Base-by-base conservation (phyloP, 2,888 invertebrate species). In the Rhogogaster chlorosoma region DNA sequence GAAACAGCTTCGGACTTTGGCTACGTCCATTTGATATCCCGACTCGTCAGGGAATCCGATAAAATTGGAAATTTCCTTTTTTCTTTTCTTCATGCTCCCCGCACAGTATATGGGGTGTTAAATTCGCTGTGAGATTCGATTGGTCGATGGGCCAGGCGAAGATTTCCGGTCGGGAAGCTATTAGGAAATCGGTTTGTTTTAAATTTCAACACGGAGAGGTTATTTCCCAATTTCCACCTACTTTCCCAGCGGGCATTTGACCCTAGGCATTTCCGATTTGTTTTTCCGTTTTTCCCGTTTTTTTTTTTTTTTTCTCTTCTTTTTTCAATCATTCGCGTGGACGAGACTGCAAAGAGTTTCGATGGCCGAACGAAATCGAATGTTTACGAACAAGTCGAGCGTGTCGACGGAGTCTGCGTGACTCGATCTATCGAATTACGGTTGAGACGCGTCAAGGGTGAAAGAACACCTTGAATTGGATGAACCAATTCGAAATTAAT, bases 111-210 rank as follows among this genome's bases (percentile, higher is more conserved):
- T 53, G 53, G 91, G 92, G 92, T 93, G 93, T 93, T 92, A 93
- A 93, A 93, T 93, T 92, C 91, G 86, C 91, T 92, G 93, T 93
- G 93, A 93, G 93, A 93, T 93, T 93, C 93, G 92, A 92, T 93
- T 93, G 92, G 91, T 88, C 88, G 90, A 87, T 89, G 90, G 86
- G 87, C 87, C 89, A 87, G 87, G 88, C 88, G 86, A 86, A 89
- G 89, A 92, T 93, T 92, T 93, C 92, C 93, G 89, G 90, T 87
- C 89, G 91, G 91, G 91, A 91, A 91, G 89, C 88, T 88, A 85
- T 84, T 84, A 57, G 42, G 53, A 83, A 84, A 84, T 75, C 84
- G 85, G 84, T 85, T 80, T 86, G 80, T 86, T 86, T 85, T 84
- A 85, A 87, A 87, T 87, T 88, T 86, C 86, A 67, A 29, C 83